These are phyloP conservation scores for Kradibia gibbosae DNA, from an alignment of 1,140 invertebrate genomes.

Conservation along the genomic window DNA sequence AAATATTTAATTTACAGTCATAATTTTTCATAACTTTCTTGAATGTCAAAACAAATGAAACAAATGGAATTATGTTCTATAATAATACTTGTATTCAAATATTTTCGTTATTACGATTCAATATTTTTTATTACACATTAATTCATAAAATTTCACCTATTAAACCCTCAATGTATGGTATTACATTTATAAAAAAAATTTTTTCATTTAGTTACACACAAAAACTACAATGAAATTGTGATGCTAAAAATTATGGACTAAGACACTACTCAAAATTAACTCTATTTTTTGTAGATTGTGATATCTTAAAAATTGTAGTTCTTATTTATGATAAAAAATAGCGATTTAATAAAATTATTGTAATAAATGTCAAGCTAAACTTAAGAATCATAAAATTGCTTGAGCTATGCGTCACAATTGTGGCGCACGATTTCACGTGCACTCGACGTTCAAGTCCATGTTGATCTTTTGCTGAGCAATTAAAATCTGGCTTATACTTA, in stretches of 20 bases:
- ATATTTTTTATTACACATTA: too few relatives aligned
- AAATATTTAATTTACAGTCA: too few relatives aligned
- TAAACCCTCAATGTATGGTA: too few relatives aligned
- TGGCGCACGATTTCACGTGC: not conserved
- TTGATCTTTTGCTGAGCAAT: conserved; percentile 32
- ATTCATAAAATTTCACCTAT: too few relatives aligned
- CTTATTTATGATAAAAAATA: not conserved
- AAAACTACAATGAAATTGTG: too few relatives aligned
- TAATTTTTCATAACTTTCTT: too few relatives aligned
- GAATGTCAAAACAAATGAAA: too few relatives aligned
- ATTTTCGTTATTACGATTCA: too few relatives aligned
- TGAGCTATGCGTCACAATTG: not conserved
- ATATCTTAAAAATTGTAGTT: not conserved
- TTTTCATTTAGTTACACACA: too few relatives aligned
- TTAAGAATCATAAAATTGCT: conserved; percentile 1
- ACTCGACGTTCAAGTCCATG: not conserved
- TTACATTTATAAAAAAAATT: too few relatives aligned
- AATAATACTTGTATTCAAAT: too few relatives aligned
- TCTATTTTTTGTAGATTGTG: not conserved
- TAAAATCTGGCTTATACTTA: not conserved
- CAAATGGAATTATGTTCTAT: too few relatives aligned
- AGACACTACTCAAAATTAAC: not conserved
- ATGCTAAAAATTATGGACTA: not conserved
- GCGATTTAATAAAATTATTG: not conserved
- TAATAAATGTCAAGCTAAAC: not conserved